phyloP scores from a whole-genome alignment of 2,113 vertebrate genomes.

The Catharus fuscescens region DNA sequence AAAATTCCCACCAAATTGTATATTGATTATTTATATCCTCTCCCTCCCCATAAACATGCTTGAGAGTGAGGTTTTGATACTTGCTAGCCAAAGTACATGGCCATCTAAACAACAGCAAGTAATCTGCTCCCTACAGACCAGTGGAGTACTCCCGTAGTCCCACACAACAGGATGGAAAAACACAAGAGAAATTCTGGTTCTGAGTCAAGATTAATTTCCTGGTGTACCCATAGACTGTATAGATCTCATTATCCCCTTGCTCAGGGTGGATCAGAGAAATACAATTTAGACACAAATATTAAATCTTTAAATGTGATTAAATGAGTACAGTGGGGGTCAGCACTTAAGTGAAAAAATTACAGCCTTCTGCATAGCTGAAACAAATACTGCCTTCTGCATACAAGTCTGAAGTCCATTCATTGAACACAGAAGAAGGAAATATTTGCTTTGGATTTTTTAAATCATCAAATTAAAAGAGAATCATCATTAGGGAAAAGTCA shows the following conservation, averaged over 20 bases:
- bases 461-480: neutral
- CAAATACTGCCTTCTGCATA: neutral
- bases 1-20: neutral
- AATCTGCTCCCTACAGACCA: neutral
- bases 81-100: neutral
- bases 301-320: neutral
- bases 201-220: neutral
- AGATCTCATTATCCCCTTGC: neutral
- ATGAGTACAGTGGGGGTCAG: neutral
- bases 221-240: neutral
- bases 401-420: neutral
- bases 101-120: neutral
- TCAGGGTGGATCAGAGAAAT: neutral
- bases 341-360: neutral
- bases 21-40: neutral
- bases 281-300: neutral
- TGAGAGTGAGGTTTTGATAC: neutral
- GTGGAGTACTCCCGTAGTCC: neutral
- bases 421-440: neutral
- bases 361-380: neutral
- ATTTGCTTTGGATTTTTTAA: neutral
- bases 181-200: neutral
- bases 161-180: neutral
- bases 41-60: neutral
- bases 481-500: neutral